Conservation (phyloP, 1,140 invertebrate genomes). For the Sogatella furcifera region DNA sequence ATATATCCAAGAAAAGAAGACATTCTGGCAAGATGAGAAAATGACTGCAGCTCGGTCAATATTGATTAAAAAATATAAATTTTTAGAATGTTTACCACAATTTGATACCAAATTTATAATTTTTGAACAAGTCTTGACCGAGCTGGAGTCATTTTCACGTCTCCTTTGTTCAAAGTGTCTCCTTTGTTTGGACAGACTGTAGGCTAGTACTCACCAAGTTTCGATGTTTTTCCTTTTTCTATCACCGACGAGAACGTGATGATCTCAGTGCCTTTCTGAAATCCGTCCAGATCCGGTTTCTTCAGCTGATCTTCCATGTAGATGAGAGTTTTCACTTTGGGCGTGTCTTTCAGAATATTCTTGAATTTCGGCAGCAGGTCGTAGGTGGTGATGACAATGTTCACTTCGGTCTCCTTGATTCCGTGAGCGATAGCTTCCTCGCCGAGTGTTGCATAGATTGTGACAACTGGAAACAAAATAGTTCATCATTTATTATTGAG, state of each 20-base stretch:
- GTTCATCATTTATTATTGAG: no score
- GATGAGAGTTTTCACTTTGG: constrained; percentile 64
- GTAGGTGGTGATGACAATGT: constrained; percentile 77
- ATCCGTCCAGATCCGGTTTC: constrained; percentile 51
- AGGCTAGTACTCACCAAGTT: constrained; percentile 32
- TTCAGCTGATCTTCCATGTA: constrained; percentile 82
- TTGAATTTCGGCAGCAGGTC: constrained; percentile 85
- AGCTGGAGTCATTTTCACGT: no score
- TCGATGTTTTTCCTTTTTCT: constrained; percentile 26
- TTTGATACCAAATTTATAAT: no score
- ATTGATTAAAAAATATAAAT: no score
- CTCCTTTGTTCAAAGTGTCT: no score
- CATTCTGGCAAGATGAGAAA: no score
- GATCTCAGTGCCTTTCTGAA: constrained; percentile 53
- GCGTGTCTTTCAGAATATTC: constrained; percentile 54
- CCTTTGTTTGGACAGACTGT: no score
- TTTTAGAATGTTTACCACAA: no score
- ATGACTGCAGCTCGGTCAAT: no score
- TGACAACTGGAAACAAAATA: constrained; percentile 60
- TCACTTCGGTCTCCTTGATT: constrained; percentile 93
- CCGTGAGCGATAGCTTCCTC: constrained; percentile 93
- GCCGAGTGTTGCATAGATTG: constrained; percentile 92
- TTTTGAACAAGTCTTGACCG: no score
- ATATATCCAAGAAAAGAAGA: no score
- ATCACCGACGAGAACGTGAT: constrained; percentile 48